Conservation (phyloP, 2,113 vertebrate genomes). For the Aythya baeri region DNA sequence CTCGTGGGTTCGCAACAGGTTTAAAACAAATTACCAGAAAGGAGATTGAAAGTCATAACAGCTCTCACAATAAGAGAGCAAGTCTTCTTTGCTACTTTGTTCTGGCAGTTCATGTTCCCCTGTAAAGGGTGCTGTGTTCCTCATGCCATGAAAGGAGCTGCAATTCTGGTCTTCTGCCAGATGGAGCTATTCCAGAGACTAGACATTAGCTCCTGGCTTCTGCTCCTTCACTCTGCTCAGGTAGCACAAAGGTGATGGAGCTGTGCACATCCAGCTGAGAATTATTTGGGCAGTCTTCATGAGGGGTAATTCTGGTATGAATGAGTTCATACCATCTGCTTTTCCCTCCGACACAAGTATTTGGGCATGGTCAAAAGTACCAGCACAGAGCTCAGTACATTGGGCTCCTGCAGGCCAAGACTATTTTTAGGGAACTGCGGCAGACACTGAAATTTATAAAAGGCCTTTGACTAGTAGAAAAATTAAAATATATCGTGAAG, state of each 20-base stretch:
- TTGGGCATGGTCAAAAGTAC: neutral
- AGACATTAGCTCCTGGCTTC: neutral
- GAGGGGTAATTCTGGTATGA: neutral
- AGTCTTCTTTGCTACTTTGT: neutral
- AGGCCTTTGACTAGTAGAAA: neutral
- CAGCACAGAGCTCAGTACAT: neutral
- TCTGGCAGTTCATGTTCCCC: neutral
- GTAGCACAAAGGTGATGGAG: neutral
- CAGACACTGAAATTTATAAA: neutral
- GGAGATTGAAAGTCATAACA: neutral
- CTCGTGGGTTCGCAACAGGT: neutral
- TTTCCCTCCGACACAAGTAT: neutral
- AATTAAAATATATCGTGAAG: neutral
- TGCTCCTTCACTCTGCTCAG: neutral
- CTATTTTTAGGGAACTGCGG: neutral
- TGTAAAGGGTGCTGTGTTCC: neutral
- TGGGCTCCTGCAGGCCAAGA: neutral
- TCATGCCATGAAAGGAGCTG: neutral
- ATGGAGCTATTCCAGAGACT: neutral
- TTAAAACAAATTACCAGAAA: conserved; percentile 30
- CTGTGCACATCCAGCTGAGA: neutral
- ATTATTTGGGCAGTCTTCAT: neutral
- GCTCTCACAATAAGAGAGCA: neutral
- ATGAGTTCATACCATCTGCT: neutral
- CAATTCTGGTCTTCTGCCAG: neutral